Base-by-base conservation (phyloP, 2,888 invertebrate genomes). In the Melanostoma mellinum region DNA sequence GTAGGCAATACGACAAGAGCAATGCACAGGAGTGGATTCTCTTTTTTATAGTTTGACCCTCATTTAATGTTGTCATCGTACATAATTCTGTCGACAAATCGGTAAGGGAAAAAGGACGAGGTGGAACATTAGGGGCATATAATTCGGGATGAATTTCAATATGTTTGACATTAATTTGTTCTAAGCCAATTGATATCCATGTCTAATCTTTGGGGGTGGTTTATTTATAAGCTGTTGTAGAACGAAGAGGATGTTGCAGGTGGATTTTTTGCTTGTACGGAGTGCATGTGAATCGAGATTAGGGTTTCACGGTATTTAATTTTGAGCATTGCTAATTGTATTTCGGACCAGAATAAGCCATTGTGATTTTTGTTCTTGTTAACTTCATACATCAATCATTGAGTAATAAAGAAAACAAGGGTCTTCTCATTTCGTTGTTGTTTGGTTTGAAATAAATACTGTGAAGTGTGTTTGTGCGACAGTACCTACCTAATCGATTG, bases 131-230 rank as follows among this genome's bases (percentile, higher is more conserved):
- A 73, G 72, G 36, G 52, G 56, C 72, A 76, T 78, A 20, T 74
- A 65, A 78, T 82, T 84, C 60, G 33, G 65, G 48, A 79, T 78
- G 74, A 79, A 79, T 80, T 80, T 82, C 86, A 86, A 85, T 85
- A 86, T 89, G 87, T 88, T 89, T 88, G 88, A 86, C 84, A 84
- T 74, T 84, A 88, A 89, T 90, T 90, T 87, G 89, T 87, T 87
- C 85, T 88, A 89, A 78, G 86, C 86, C 85, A 84, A 75, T 86
- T 86, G 85, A 85, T 85, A 81, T 86, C 85, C 86, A 73, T 86
- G 68, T 52, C 87, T 87, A 90, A 90, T 87, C 88, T 75, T 63
- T 72, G 85, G 69, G 90, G 90, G 90, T 90, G 89, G 90, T 90
- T 90, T 90, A 87, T 90, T 90, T 90, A 86, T 86, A 85, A 88